These are phyloP conservation scores for Malurus cyaneus DNA, from an alignment of 2,113 vertebrate genomes.

Conservation along the genomic window DNA sequence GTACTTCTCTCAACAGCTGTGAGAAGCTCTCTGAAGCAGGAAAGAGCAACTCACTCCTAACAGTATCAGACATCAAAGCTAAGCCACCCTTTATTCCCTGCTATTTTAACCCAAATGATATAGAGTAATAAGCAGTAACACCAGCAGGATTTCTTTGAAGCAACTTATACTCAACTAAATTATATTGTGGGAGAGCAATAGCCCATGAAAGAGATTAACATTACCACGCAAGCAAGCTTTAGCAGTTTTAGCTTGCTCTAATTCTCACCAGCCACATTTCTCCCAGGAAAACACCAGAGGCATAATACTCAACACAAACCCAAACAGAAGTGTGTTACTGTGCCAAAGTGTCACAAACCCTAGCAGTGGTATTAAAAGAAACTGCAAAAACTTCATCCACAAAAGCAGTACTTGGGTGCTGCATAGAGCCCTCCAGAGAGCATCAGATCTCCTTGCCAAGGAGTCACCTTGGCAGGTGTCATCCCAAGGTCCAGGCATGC, in stretches of 20 bases:
- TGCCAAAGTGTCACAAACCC: background rate
- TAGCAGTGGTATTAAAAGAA: background rate
- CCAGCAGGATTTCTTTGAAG: constrained; percentile 5
- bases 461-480: background rate
- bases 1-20: constrained; percentile 69
- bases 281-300: background rate
- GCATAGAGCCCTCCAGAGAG: background rate
- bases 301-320: background rate
- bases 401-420: rapidly evolving
- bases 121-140: background rate
- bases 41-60: constrained; percentile 26
- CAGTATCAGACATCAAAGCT: constrained; percentile 34
- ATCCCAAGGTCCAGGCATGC: background rate
- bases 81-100: background rate
- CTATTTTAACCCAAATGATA: background rate
- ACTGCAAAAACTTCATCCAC: background rate
- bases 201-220: background rate
- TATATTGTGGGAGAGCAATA: background rate
- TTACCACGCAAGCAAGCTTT: background rate
- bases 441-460: background rate
- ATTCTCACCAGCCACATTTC: background rate
- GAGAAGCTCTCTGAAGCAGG: constrained; percentile 33
- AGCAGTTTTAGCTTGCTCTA: background rate
- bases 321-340: background rate
- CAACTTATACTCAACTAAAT: background rate